Conservation (phyloP, 1,140 invertebrate species). For the Zaprionus inermis region DNA sequence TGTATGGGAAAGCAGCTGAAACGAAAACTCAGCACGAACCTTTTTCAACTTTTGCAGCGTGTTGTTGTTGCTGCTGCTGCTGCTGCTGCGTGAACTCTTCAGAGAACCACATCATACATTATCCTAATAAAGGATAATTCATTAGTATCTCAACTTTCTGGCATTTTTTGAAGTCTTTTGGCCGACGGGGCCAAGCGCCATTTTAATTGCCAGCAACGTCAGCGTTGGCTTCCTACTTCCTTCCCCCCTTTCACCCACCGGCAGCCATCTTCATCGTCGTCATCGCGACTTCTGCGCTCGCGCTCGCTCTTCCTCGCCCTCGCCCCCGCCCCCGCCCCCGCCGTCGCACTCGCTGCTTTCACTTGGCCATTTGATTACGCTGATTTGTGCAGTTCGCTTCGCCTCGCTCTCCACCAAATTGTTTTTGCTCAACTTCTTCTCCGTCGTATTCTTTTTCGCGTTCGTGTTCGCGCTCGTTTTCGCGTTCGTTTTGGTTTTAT, state of each 20-base stretch:
- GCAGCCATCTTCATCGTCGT: not conserved
- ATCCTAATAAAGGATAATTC: constrained; percentile 84
- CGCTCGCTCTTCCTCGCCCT: not conserved
- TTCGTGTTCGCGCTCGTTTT: constrained; percentile 1
- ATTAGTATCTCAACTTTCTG: constrained; percentile 84
- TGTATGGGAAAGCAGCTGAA: constrained; percentile 33
- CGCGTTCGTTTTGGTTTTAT: constrained; percentile 17
- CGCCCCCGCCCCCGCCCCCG: not conserved
- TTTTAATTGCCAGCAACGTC: constrained; percentile 67
- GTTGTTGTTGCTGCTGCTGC: constrained; percentile 28
- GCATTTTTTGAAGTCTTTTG: constrained; percentile 82
- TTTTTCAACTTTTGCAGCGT: constrained; percentile 65
- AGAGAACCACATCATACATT: constrained; percentile 84
- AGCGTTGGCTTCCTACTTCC: not conserved
- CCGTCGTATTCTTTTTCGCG: not conserved
- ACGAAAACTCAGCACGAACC: constrained; percentile 58
- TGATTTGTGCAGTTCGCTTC: constrained; percentile 51
- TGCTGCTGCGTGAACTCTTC: constrained; percentile 58
- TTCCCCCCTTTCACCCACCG: not conserved
- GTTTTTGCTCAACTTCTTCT: constrained; percentile 26
- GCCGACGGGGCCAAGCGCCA: constrained; percentile 65
- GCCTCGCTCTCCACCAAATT: constrained; percentile 12
- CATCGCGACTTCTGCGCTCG: constrained; percentile 6
- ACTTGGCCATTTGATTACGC: constrained; percentile 67
- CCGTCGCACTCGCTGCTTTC: too few relatives aligned